Conservation (phyloP, 2,113 vertebrate species). For the Neogobius melanostomus region DNA sequence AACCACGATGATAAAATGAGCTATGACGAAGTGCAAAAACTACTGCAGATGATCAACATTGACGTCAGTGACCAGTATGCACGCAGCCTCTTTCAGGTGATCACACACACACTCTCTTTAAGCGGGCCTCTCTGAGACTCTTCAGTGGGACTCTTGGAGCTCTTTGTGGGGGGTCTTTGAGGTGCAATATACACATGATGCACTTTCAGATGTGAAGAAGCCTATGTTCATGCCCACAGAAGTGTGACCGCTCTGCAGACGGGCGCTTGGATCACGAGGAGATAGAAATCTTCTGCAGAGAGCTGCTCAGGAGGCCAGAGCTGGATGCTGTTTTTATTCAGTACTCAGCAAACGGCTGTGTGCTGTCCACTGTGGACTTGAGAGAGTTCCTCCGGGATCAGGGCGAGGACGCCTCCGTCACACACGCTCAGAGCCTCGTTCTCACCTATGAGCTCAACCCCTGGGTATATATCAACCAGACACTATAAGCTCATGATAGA, state of each 20-base stretch:
- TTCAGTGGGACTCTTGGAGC: not conserved
- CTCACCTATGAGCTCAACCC: slow-evolving; percentile 87
- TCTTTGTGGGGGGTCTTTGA: not conserved
- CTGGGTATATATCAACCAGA: slow-evolving; percentile 73
- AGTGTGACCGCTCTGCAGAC: slow-evolving; percentile 86
- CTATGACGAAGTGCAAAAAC: slow-evolving; percentile 89
- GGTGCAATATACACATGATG: not conserved
- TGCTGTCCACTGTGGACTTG: slow-evolving; percentile 86
- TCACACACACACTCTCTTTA: not conserved
- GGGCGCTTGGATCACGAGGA: slow-evolving; percentile 86
- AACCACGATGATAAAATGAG: slow-evolving; percentile 93
- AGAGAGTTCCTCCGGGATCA: slow-evolving; percentile 87
- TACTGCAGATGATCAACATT: slow-evolving; percentile 94
- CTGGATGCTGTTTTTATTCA: slow-evolving; percentile 84
- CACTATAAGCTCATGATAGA: not conserved
- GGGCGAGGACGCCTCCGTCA: slow-evolving; percentile 81
- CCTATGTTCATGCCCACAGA: slow-evolving; percentile 65
- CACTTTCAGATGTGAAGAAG: not conserved
- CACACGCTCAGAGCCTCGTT: slow-evolving; percentile 81
- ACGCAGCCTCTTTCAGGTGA: slow-evolving; percentile 88
- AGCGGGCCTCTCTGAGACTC: not conserved
- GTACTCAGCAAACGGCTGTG: slow-evolving; percentile 84
- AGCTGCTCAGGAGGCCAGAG: slow-evolving; percentile 86
- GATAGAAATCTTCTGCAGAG: slow-evolving; percentile 89
- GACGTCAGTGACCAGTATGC: slow-evolving; percentile 89